Evolutionary conservation across 1,140 invertebrate genomes (phyloP).

Genomic region (Oedothorax gibbosus): DNA sequence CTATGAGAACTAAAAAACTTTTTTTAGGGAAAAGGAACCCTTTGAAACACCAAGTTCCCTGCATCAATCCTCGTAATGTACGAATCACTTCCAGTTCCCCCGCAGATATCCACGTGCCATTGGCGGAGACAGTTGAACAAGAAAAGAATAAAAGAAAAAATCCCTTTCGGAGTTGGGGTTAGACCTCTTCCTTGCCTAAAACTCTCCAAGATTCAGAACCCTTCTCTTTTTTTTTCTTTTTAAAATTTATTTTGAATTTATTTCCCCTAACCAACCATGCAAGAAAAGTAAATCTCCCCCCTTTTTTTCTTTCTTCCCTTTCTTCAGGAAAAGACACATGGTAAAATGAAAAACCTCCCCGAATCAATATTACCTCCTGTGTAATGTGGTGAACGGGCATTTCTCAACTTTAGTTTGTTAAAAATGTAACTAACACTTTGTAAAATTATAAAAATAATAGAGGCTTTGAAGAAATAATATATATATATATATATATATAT

Average conservation of each 20-base stretch:
- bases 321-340: not conserved
- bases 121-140: conserved; percentile 21
- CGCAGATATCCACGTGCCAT: conserved; percentile 26
- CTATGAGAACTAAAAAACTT: not conserved
- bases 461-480: too few species aligned
- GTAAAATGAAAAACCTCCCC: not conserved
- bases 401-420: too few species aligned
- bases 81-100: conserved; percentile 40
- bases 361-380: too few species aligned
- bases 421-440: too few species aligned
- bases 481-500: too few species aligned
- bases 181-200: conserved; percentile 44
- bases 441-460: too few species aligned
- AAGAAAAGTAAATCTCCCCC: conserved; percentile 9
- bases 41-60: conserved; percentile 9
- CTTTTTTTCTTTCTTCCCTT: not conserved
- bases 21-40: conserved; percentile 16
- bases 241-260: not conserved
- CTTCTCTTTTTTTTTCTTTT: not conserved
- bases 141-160: conserved; percentile 37
- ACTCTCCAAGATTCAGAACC: not conserved
- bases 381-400: too few species aligned
- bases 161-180: conserved; percentile 26
- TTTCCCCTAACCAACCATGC: conserved; percentile 22
- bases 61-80: conserved; percentile 25